Evolutionary conservation across 2,888 invertebrate species (phyloP).

Genomic region (Ormia ochracea): DNA sequence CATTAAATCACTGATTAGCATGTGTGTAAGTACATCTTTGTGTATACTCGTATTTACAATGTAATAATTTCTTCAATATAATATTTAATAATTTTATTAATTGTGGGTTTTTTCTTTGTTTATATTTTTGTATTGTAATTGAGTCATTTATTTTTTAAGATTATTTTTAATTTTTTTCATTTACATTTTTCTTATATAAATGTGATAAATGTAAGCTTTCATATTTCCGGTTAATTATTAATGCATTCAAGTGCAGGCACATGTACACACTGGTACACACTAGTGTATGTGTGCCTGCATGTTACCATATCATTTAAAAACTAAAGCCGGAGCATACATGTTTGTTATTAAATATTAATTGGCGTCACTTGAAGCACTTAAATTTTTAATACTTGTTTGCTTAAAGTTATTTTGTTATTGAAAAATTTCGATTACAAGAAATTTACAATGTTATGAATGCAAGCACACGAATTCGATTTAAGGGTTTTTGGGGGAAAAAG

Average conservation of each 20-base stretch:
- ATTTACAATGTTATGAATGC: not conserved
- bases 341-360: not conserved
- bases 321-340: not conserved
- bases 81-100: too few species aligned
- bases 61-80: not conserved
- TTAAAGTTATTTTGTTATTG: not conserved
- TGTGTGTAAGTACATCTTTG: not conserved
- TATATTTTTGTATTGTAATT: not conserved
- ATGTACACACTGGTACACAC: too few species aligned
- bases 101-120: not conserved
- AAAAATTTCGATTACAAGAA: not conserved
- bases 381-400: constrained; percentile 16
- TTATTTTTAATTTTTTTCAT: not conserved
- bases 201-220: constrained; percentile 6
- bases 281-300: not conserved
- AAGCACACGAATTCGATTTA: not conserved
- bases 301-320: not conserved
- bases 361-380: constrained; percentile 18
- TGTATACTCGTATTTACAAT: not conserved
- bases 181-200: not conserved
- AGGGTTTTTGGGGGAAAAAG: not conserved
- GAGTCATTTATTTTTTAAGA: not conserved
- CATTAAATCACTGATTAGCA: not conserved
- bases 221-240: constrained; percentile 38
- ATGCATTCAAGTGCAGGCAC: not conserved